Conservation (phyloP, 2,113 vertebrate genomes). For the Menura novaehollandiae region DNA sequence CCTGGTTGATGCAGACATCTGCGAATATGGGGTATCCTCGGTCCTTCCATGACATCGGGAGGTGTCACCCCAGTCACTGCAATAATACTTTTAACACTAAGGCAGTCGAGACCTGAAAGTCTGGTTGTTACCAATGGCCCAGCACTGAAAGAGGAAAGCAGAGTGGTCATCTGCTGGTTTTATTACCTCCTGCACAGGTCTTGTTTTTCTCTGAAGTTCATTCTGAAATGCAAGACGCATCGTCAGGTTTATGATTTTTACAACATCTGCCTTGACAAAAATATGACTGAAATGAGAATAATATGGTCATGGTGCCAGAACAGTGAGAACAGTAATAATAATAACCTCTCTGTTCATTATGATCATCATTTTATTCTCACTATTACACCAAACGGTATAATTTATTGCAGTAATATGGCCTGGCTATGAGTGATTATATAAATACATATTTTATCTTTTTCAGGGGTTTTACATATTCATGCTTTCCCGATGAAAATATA, state of each 20-base stretch:
- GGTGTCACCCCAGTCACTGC: neutral
- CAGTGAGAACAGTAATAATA: slow-evolving; percentile 33
- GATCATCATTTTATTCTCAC: slow-evolving; percentile 53
- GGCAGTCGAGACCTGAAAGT: neutral
- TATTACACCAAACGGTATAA: slow-evolving; percentile 42
- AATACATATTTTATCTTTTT: slow-evolving; percentile 47
- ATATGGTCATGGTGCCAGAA: neutral
- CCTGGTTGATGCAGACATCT: neutral
- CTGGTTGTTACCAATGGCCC: neutral
- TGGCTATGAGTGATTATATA: slow-evolving; percentile 49
- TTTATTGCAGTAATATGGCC: slow-evolving; percentile 45
- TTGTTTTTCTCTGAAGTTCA: neutral
- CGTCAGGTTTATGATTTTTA: slow-evolving; percentile 30
- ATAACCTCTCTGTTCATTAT: slow-evolving; percentile 41
- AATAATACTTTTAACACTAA: neutral
- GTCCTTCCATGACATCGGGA: neutral
- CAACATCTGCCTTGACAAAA: slow-evolving; percentile 46
- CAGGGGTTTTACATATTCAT: slow-evolving; percentile 9
- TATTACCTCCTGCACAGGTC: neutral
- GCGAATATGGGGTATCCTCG: neutral
- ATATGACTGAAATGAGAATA: slow-evolving; percentile 46
- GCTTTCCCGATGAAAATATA: slow-evolving; percentile 43
- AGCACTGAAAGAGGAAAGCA: neutral
- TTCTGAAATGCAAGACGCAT: slow-evolving; percentile 1
- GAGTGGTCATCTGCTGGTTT: neutral